phyloP scores from a whole-genome alignment of 1,140 invertebrate genomes.

The Drosophila arawakana region DNA sequence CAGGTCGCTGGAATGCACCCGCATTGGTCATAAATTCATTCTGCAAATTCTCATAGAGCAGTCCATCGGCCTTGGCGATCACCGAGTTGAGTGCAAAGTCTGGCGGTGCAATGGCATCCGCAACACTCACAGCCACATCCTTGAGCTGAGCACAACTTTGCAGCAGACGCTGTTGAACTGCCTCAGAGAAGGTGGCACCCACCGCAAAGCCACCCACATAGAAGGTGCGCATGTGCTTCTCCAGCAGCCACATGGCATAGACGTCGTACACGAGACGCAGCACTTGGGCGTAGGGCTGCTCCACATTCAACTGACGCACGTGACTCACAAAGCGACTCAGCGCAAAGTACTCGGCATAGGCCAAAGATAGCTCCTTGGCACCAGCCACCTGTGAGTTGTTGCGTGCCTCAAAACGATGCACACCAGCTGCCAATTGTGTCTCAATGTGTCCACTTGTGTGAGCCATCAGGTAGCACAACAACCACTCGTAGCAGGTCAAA shows the following conservation, averaged over 20 bases:
- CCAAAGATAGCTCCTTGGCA: constrained; percentile 90
- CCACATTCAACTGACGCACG: constrained; percentile 85
- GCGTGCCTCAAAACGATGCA: constrained; percentile 89
- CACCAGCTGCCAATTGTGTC: constrained; percentile 85
- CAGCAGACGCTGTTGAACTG: constrained; percentile 88
- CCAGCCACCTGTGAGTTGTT: constrained; percentile 94
- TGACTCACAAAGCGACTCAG: constrained; percentile 87
- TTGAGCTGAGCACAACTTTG: constrained; percentile 90
- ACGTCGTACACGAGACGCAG: constrained; percentile 88
- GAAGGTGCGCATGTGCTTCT: constrained; percentile 90
- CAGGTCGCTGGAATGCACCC: constrained; percentile 89
- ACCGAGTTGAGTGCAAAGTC: constrained; percentile 95
- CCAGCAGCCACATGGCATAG: constrained; percentile 90
- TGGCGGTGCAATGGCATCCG: constrained; percentile 94
- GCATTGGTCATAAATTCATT: constrained; percentile 89
- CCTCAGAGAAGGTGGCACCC: constrained; percentile 85
- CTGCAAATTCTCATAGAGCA: constrained; percentile 94
- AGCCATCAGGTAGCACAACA: constrained; percentile 91
- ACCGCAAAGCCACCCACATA: constrained; percentile 90
- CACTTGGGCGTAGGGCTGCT: constrained; percentile 86
- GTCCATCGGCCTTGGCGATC: constrained; percentile 92
- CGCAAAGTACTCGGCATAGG: constrained; percentile 90
- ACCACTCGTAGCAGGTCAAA: constrained; percentile 91
- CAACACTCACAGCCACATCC: constrained; percentile 90
- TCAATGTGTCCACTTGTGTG: constrained; percentile 88